phyloP scores from a whole-genome alignment of 2,113 vertebrate genomes.

The Rhombomys opimus region DNA sequence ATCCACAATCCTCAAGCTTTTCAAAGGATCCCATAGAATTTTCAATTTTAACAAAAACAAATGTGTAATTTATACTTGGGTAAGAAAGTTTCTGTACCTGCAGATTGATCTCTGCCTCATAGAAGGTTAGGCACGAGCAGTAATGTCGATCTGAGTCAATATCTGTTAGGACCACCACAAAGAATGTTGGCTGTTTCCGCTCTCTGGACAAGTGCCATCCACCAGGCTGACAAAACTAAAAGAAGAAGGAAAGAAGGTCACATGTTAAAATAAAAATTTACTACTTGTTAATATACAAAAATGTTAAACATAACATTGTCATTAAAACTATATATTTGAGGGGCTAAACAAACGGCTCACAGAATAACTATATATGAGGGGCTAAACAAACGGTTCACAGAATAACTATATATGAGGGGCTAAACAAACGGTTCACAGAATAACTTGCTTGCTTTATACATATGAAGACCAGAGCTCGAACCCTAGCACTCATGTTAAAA shows the following conservation, averaged over 20 bases:
- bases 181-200: conserved; percentile 95
- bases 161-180: conserved; percentile 97
- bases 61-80: neutral
- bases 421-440: neutral
- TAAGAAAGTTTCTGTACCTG: conserved; percentile 89
- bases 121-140: conserved; percentile 98
- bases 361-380: neutral
- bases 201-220: conserved; percentile 97
- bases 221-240: conserved; percentile 97
- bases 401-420: neutral
- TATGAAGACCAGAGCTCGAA: neutral
- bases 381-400: neutral
- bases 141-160: conserved; percentile 98
- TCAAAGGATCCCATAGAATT: neutral
- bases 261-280: conserved; percentile 56
- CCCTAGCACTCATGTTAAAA: neutral
- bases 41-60: conserved; percentile 60
- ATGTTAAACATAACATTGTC: neutral
- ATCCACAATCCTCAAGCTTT: neutral
- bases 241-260: conserved; percentile 56
- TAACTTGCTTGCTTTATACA: neutral
- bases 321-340: neutral
- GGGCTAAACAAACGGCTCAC: neutral
- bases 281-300: conserved; percentile 25
- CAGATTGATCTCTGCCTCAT: conserved; percentile 97